Evolutionary conservation across 2,113 vertebrate species (phyloP).

Genomic region (Corythaixoides concolor): DNA sequence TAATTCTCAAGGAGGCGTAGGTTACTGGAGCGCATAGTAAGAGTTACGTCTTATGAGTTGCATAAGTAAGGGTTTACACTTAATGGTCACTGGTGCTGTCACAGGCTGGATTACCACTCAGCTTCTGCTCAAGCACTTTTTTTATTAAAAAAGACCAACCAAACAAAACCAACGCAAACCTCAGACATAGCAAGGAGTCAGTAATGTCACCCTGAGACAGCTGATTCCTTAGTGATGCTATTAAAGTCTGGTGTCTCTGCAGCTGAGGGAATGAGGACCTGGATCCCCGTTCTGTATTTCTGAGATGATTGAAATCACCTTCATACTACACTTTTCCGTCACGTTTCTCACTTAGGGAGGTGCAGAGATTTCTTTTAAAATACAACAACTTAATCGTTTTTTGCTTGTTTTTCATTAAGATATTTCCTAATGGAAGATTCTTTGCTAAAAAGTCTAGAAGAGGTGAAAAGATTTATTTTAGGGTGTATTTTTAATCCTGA

Average conservation of each 20-base stretch:
- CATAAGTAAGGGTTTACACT: background rate
- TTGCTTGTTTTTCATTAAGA: background rate
- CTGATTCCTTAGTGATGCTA: background rate
- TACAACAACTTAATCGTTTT: background rate
- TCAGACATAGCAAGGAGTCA: background rate
- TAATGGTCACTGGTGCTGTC: background rate
- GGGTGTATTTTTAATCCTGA: background rate
- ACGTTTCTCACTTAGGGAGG: background rate
- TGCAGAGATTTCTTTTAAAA: background rate
- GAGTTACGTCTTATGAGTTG: background rate
- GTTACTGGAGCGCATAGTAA: background rate
- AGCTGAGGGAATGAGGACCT: background rate
- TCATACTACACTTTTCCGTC: background rate
- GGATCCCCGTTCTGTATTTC: background rate
- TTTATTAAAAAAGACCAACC: background rate
- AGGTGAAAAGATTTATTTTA: background rate
- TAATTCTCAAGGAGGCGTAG: background rate
- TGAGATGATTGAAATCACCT: background rate
- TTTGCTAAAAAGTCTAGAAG: background rate
- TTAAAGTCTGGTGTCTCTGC: background rate
- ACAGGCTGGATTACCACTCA: background rate
- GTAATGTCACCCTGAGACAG: background rate
- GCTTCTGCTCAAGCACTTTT: background rate
- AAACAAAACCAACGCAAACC: background rate
- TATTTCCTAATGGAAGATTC: background rate